Percentiles rank a stretch among this genome's conserved stretches.
Evolutionary conservation across 37 sponge, comb jelly and placozoan genomes (phyloP).

Genomic region (Petrosia ficiformis): DNA sequence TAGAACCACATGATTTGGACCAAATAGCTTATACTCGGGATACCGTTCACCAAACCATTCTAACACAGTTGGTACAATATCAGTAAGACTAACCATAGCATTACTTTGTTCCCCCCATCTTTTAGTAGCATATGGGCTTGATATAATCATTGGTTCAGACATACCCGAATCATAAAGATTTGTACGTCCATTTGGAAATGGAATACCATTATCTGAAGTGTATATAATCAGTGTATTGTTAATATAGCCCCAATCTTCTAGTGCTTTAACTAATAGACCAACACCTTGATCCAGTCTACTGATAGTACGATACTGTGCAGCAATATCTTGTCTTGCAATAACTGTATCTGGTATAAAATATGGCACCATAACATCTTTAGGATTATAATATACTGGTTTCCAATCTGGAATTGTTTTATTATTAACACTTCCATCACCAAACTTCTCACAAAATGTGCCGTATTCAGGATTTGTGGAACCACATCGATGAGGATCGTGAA

Average conservation of each 20-base stretch:
- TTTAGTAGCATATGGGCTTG: slow-evolving; percentile 32
- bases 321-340: slow-evolving; percentile 61
- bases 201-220: slow-evolving; percentile 78
- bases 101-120: slow-evolving; percentile 59
- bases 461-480: no score
- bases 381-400: slow-evolving; percentile 50
- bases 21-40: slow-evolving; percentile 56
- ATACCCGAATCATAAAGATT: slow-evolving; percentile 81
- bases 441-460: slow-evolving; percentile 72
- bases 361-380: slow-evolving; percentile 65
- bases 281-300: slow-evolving; percentile 76
- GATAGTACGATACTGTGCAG: slow-evolving; percentile 64
- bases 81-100: slow-evolving; percentile 50
- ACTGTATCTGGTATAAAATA: slow-evolving; percentile 71
- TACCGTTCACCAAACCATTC: slow-evolving; percentile 68
- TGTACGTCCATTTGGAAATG: slow-evolving; percentile 68
- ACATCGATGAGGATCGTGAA: slow-evolving; percentile 71
- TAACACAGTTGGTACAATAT: slow-evolving; percentile 70
- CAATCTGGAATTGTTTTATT: slow-evolving; percentile 74
- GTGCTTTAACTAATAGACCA: slow-evolving; percentile 55
- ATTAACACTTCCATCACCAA: slow-evolving; percentile 61
- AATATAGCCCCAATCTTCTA: slow-evolving; percentile 22
- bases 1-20: slow-evolving; percentile 20
- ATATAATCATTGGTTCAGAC: slow-evolving; percentile 56
- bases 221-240: slow-evolving; percentile 66